Percentiles rank a stretch among this genome's conserved stretches.
phyloP scores from a whole-genome alignment of 2,797 vertebrate species.

The Psittacula echo region DNA sequence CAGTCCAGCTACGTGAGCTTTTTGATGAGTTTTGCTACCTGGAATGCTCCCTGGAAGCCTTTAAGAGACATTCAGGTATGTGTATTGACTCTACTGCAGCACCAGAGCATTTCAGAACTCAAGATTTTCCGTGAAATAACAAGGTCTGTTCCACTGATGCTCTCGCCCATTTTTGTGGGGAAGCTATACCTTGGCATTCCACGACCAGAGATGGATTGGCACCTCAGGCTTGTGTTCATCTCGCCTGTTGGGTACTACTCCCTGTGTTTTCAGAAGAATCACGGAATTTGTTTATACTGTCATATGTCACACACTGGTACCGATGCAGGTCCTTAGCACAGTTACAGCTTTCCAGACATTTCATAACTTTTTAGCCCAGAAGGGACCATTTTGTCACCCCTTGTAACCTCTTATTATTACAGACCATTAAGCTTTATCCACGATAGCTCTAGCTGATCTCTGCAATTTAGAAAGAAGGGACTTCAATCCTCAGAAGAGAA shows the following conservation, averaged over 20 bases:
- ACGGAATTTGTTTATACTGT: not conserved
- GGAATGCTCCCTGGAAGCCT: not conserved
- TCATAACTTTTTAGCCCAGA: not conserved
- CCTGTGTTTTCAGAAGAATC: not conserved
- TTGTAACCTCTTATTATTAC: not conserved
- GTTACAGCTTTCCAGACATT: not conserved
- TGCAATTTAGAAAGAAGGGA: not conserved
- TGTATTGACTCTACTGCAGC: not conserved
- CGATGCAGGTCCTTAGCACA: not conserved
- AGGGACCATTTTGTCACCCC: not conserved
- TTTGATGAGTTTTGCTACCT: not conserved
- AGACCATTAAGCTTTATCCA: not conserved
- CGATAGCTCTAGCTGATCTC: not conserved
- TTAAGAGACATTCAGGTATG: not conserved
- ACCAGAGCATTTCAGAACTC: not conserved
- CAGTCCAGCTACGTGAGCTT: not conserved
- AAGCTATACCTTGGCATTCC: not conserved
- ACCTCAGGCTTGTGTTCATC: not conserved
- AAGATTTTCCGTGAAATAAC: not conserved
- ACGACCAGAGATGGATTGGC: not conserved
- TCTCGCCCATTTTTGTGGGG: not conserved
- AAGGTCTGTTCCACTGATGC: not conserved
- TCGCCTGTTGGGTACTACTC: not conserved
- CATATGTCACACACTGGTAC: not conserved
- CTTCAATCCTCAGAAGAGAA: not conserved